Conservation (phyloP, 2,888 invertebrate genomes). For the Tenthredo distinguenda region DNA sequence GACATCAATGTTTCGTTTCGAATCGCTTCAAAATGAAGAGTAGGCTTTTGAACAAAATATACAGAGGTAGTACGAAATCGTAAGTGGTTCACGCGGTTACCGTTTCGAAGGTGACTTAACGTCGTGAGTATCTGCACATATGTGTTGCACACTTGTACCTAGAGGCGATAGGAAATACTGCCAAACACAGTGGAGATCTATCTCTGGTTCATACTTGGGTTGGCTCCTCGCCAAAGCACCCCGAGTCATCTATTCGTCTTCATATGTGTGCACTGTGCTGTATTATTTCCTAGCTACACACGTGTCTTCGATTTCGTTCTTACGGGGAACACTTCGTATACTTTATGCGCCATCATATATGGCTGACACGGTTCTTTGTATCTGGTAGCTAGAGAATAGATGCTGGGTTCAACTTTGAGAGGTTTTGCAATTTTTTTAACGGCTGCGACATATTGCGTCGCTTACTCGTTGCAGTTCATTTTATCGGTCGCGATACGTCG, state of each 20-base stretch:
- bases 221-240: slow-evolving; percentile 70
- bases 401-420: slow-evolving; percentile 25
- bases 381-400: slow-evolving; percentile 19
- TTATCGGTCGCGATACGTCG: not conserved
- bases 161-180: slow-evolving; percentile 64
- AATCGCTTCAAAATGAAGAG: no score
- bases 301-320: slow-evolving; percentile 49
- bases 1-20: no score
- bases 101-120: slow-evolving; percentile 3
- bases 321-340: slow-evolving; percentile 46
- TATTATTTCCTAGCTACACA: slow-evolving; percentile 36
- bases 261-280: slow-evolving; percentile 55
- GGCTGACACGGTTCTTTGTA: slow-evolving; percentile 57
- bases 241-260: slow-evolving; percentile 61
- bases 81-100: not conserved
- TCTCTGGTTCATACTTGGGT: slow-evolving; percentile 60
- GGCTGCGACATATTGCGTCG: slow-evolving; percentile 45
- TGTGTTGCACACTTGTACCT: slow-evolving; percentile 4
- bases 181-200: slow-evolving; percentile 69
- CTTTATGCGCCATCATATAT: slow-evolving; percentile 55
- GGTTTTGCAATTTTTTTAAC: slow-evolving; percentile 3
- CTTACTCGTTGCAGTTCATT: slow-evolving; percentile 50
- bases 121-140: not conserved
- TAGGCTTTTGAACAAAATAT: no score
- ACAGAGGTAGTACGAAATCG: no score